Base-by-base conservation (phyloP, 2,888 invertebrate species). In the Lysandra coridon region DNA sequence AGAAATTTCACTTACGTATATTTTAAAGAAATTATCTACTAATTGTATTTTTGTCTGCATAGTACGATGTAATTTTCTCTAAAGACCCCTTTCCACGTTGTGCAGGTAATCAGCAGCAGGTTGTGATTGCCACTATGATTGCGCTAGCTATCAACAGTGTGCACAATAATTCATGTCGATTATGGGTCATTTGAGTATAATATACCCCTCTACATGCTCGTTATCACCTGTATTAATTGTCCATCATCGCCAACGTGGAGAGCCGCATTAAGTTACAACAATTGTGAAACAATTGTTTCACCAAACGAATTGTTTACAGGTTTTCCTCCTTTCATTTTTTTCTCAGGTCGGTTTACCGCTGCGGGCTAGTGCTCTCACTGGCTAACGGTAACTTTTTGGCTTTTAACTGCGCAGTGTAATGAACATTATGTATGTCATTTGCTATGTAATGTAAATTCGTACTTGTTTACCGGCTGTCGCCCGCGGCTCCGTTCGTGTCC, bases 311-410 rank as follows among this genome's bases (percentile, higher is more conserved):
- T 75, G 75, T 23, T 75, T 75, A 23, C 49, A 75, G 49, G 53
- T 76, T 76, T 53, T 37, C 53, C 76, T 76, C 76, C 76, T 76
- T 76, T 76, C 76, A 76, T 76, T 76, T 76, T 76, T 76, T 57
- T 53, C 76, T 30, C 76, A 33, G 76, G 76, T 76, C 76, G 33
- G 53, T 76, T 30, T 76, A 76, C 76, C 76, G 76, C 57, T 76
- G 76, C 76, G 76, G 33, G 37, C 53, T 75, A 30, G 75, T 75
- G 79, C 79, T 79, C 74, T 79, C 79, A 75, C 79, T 62, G 79
- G 23, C 79, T 79, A 79, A 79, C 79, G 79, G 79, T 76, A 23
- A 23, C 17, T 53, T 57, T 75, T 76, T 33, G 30, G 53, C 53
- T 76, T 33, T 76, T 76, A 57, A 76, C 53, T 57, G 30, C 49